Conservation (phyloP, 2,888 invertebrate genomes). For the Acanthosepion lycidas region DNA sequence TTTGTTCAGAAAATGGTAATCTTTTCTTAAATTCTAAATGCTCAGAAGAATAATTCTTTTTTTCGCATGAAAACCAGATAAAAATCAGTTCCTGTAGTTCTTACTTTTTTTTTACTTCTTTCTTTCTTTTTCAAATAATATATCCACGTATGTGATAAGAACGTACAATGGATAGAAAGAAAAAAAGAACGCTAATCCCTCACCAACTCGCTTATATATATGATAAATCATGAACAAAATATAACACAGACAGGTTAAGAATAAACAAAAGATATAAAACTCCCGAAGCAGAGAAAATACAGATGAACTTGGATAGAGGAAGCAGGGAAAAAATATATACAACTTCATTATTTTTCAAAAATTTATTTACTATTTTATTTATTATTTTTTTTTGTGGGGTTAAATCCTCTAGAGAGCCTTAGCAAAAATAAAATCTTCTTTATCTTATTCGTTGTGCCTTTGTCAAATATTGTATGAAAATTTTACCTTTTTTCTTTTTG, state of each 20-base stretch:
- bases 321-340: background rate
- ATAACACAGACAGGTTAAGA: background rate
- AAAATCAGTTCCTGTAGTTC: background rate
- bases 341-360: background rate
- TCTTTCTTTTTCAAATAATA: background rate
- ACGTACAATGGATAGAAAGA: background rate
- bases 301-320: background rate
- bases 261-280: background rate
- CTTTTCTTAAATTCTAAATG: background rate
- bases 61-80: background rate
- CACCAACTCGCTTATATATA: background rate
- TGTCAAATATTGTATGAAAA: background rate
- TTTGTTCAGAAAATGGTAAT: background rate
- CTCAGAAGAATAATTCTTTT: constrained; percentile 2
- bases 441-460: background rate
- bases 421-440: background rate
- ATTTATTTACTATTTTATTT: background rate
- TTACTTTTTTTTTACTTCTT: background rate
- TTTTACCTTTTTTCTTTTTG: background rate
- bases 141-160: background rate
- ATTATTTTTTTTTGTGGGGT: background rate
- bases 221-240: background rate
- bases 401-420: background rate
- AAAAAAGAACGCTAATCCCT: background rate
- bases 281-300: background rate